Evolutionary conservation across 2,888 invertebrate species (phyloP).

Genomic region (Sisyra nigra): DNA sequence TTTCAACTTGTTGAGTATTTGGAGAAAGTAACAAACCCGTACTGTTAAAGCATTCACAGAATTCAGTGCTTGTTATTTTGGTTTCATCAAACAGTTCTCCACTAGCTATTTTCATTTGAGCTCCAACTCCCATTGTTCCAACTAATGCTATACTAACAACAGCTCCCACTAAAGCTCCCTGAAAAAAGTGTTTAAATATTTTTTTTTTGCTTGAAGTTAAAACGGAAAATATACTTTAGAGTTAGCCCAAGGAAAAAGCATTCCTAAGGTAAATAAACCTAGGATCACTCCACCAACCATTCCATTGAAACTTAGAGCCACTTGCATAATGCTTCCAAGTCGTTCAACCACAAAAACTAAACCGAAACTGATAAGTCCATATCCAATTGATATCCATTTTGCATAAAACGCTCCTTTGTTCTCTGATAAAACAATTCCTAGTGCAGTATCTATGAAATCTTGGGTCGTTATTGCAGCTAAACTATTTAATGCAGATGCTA

Average conservation of each 20-base stretch:
- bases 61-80: slow-evolving; percentile 33
- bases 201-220: not conserved
- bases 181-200: slow-evolving; percentile 11
- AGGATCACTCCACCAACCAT: slow-evolving; percentile 79
- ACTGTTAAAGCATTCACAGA: slow-evolving; percentile 33
- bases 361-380: slow-evolving; percentile 45
- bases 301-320: slow-evolving; percentile 76
- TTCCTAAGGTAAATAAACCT: slow-evolving; percentile 75
- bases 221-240: slow-evolving; percentile 37
- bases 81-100: slow-evolving; percentile 24
- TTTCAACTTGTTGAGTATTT: not conserved
- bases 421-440: slow-evolving; percentile 54
- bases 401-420: slow-evolving; percentile 60
- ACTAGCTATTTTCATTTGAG: slow-evolving; percentile 39
- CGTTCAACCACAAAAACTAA: slow-evolving; percentile 72
- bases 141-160: slow-evolving; percentile 40
- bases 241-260: slow-evolving; percentile 80
- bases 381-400: slow-evolving; percentile 50
- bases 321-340: slow-evolving; percentile 76
- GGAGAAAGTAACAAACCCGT: slow-evolving; percentile 12
- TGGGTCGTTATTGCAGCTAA: slow-evolving; percentile 81
- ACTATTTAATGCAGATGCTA: slow-evolving; percentile 89
- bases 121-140: slow-evolving; percentile 47
- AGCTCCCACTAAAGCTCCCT: slow-evolving; percentile 52
- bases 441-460: slow-evolving; percentile 62